These are phyloP conservation scores for Cyanoramphus novaezelandiae DNA, from an alignment of 2,113 vertebrate species.

Conservation along the genomic window DNA sequence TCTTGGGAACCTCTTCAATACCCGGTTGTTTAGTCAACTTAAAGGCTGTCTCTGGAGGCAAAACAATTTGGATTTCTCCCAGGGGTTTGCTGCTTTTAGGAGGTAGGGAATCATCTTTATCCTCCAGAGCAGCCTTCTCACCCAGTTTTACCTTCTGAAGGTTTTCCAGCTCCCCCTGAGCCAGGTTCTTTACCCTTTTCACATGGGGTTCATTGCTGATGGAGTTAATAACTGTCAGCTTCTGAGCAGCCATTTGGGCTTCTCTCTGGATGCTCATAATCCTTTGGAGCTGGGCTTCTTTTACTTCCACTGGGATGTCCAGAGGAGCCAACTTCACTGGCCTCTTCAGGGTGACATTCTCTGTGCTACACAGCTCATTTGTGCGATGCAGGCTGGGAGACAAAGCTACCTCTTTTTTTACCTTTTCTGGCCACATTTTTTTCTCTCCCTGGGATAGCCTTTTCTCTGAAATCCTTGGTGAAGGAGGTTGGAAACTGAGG, in stretches of 20 bases:
- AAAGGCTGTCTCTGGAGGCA: slow-evolving; percentile 13
- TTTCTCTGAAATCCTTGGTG: slow-evolving; percentile 46
- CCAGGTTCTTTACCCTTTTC: slow-evolving; percentile 55
- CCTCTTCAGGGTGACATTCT: slow-evolving; percentile 54
- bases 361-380: slow-evolving; percentile 19
- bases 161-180: slow-evolving; percentile 36
- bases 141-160: slow-evolving; percentile 12
- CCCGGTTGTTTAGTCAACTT: not conserved
- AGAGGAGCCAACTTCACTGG: slow-evolving; percentile 79
- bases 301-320: slow-evolving; percentile 74
- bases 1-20: not conserved
- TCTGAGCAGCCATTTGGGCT: slow-evolving; percentile 41
- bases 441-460: slow-evolving; percentile 8
- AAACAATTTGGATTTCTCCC: slow-evolving; percentile 59
- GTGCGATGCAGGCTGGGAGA: slow-evolving; percentile 7
- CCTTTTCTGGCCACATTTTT: slow-evolving; percentile 9
- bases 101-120: not conserved
- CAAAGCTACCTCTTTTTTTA: slow-evolving; percentile 2
- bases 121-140: slow-evolving; percentile 24
- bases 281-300: slow-evolving; percentile 77
- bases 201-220: slow-evolving; percentile 8
- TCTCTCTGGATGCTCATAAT: slow-evolving; percentile 70
- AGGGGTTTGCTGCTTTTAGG: slow-evolving; percentile 32
- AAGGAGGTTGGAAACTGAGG: slow-evolving; percentile 5
- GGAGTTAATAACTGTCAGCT: not conserved